Conservation (phyloP, 2,888 invertebrate species). For the Aphidoletes aphidimyza region DNA sequence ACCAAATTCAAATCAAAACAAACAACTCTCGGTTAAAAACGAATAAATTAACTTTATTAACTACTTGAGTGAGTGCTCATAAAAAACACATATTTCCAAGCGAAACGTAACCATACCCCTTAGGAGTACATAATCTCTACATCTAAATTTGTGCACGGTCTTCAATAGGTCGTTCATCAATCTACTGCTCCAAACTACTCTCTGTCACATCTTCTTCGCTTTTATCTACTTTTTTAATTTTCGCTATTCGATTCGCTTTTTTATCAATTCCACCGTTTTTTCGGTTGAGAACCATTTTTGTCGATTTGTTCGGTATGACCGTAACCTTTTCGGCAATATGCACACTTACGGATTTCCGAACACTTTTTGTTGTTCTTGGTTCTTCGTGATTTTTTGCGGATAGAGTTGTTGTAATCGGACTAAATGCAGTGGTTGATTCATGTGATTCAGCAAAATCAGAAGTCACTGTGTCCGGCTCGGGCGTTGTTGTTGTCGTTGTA, state of each 20-base stretch:
- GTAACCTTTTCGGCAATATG: conserved; percentile 65
- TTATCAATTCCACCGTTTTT: not conserved
- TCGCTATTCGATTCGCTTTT: not conserved
- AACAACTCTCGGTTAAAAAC: not conserved
- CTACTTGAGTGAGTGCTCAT: not conserved
- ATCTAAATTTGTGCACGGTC: not conserved
- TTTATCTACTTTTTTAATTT: conserved; percentile 64
- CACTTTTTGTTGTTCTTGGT: conserved; percentile 67
- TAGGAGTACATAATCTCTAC: not conserved
- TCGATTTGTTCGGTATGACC: conserved; percentile 55
- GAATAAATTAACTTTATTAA: conserved; percentile 25
- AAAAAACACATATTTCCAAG: not conserved
- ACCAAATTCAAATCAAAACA: not conserved
- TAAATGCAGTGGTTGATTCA: conserved; percentile 48
- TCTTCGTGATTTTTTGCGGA: conserved; percentile 56
- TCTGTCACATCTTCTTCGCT: not conserved
- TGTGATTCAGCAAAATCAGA: too few species aligned
- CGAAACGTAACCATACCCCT: not conserved
- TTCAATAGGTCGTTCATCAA: too few species aligned
- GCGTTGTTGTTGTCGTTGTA: conserved; percentile 55
- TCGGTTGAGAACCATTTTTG: conserved; percentile 55
- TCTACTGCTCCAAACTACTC: not conserved
- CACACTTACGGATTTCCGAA: conserved; percentile 69
- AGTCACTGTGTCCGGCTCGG: too few species aligned
- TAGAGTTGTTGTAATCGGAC: conserved; percentile 57